Percentiles rank a stretch among this genome's conserved stretches.
These are phyloP conservation scores for Acipenser transmontanus DNA, from an alignment of 2,797 vertebrate species.

Conservation along the genomic window DNA sequence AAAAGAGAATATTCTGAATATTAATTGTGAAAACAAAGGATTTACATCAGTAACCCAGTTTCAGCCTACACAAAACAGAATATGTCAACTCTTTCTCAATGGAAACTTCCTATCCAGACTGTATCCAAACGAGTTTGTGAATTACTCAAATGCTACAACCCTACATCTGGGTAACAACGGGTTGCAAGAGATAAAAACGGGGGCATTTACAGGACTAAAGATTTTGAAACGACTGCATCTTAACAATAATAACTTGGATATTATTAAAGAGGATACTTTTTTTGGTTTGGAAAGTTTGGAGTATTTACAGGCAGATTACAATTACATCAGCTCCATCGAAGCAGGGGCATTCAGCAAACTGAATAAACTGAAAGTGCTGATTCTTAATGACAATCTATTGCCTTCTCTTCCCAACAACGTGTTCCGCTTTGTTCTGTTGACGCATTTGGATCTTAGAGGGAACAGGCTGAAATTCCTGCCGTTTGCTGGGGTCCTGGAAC, in stretches of 20 bases:
- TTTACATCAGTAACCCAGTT: slow-evolving; percentile 84
- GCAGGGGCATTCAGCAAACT: slow-evolving; percentile 88
- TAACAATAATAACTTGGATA: slow-evolving; percentile 95
- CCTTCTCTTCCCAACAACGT: slow-evolving; percentile 89
- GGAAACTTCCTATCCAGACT: slow-evolving; percentile 88
- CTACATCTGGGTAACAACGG: slow-evolving; percentile 95
- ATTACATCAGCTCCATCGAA: slow-evolving; percentile 91
- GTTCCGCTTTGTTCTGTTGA: slow-evolving; percentile 93
- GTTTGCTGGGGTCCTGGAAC: slow-evolving; percentile 90
- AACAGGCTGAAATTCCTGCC: slow-evolving; percentile 90
- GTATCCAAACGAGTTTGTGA: slow-evolving; percentile 85
- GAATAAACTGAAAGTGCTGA: slow-evolving; percentile 94
- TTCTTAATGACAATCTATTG: slow-evolving; percentile 94
- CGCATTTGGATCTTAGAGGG: slow-evolving; percentile 91
- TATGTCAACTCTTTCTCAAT: slow-evolving; percentile 92
- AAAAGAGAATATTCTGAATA: slow-evolving; percentile 87
- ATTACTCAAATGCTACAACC: slow-evolving; percentile 89
- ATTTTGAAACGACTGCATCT: slow-evolving; percentile 88
- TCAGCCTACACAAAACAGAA: slow-evolving; percentile 82
- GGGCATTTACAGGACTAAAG: slow-evolving; percentile 84
- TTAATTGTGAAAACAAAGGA: slow-evolving; percentile 96
- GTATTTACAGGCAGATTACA: slow-evolving; percentile 96
- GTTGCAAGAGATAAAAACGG: slow-evolving; percentile 84
- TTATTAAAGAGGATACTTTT: slow-evolving; percentile 87
- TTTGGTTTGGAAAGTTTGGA: slow-evolving; percentile 89